phyloP scores from a whole-genome alignment of 2,888 invertebrate species.

The Schizotus pectinicornis region DNA sequence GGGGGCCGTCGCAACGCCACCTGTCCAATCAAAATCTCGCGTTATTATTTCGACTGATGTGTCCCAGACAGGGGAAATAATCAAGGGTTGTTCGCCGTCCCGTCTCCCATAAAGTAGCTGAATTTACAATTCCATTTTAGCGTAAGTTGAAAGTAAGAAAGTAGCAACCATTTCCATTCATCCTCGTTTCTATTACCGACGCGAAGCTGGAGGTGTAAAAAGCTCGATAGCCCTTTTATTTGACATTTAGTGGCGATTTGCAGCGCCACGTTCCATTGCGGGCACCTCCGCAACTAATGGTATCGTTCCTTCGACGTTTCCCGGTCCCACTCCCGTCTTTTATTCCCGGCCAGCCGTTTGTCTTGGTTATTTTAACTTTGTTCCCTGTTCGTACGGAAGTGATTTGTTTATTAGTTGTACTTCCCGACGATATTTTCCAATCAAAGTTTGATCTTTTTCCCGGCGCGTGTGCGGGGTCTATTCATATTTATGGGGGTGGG shows the following conservation, averaged over 20 bases:
- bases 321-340: conserved; percentile 2
- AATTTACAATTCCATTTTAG: conserved; percentile 40
- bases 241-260: conserved; percentile 55
- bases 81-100: no score
- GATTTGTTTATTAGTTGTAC: conserved; percentile 4
- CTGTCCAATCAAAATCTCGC: conserved; percentile 8
- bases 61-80: no score
- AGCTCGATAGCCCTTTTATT: conserved; percentile 53
- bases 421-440: neutral
- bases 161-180: conserved; percentile 46
- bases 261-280: conserved; percentile 41
- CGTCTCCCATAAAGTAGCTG: no score
- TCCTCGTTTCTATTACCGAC: conserved; percentile 52
- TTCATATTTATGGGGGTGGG: conserved; percentile 28
- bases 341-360: neutral
- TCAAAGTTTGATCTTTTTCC: neutral
- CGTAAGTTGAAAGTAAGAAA: conserved; percentile 19
- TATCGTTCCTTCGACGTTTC: conserved; percentile 22
- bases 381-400: neutral
- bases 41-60: no score
- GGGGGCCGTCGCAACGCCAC: conserved; percentile 18
- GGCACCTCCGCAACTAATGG: conserved; percentile 20
- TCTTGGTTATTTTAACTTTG: conserved; percentile 1
- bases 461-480: conserved; percentile 4
- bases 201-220: conserved; percentile 45